A percentile compares a stretch with the other conserved stretches of the same genome.
Conservation (phyloP, 2,888 invertebrate genomes). For the Lithophane ornitopus region DNA sequence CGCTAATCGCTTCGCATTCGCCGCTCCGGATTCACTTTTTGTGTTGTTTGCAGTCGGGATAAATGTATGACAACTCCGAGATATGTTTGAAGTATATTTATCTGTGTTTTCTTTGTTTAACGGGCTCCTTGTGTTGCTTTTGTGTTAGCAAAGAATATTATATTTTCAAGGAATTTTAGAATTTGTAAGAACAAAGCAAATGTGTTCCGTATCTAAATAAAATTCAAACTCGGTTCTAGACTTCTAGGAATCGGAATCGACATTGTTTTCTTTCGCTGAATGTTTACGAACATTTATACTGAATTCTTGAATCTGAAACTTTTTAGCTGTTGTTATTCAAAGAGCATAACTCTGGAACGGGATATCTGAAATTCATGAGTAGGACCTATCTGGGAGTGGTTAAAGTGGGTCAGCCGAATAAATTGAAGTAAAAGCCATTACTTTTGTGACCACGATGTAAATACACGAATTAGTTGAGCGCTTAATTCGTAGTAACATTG, state of each 20-base stretch:
- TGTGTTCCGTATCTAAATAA: slow-evolving; percentile 39
- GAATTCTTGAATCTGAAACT: slow-evolving; percentile 14
- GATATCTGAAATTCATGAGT: slow-evolving; percentile 35
- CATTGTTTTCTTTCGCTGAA: slow-evolving; percentile 23
- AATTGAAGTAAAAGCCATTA: slow-evolving; percentile 30
- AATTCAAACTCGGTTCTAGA: slow-evolving; percentile 35
- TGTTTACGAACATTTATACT: slow-evolving; percentile 25
- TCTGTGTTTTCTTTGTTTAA: slow-evolving; percentile 60
- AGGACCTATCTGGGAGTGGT: neutral
- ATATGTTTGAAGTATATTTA: slow-evolving; percentile 70
- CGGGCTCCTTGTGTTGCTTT: slow-evolving; percentile 31
- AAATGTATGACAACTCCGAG: slow-evolving; percentile 70
- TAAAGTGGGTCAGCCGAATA: slow-evolving; percentile 32
- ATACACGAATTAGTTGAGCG: slow-evolving; percentile 11
- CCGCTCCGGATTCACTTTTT: slow-evolving; percentile 73
- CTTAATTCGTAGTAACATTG: neutral
- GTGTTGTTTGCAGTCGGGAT: slow-evolving; percentile 73
- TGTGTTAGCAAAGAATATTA: slow-evolving; percentile 37
- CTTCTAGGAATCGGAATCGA: slow-evolving; percentile 28
- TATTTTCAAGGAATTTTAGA: slow-evolving; percentile 38
- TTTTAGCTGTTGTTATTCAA: slow-evolving; percentile 31
- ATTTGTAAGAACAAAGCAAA: slow-evolving; percentile 41
- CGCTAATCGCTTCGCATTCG: slow-evolving; percentile 76
- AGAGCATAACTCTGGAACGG: slow-evolving; percentile 12
- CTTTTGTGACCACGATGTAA: slow-evolving; percentile 23